Conservation (phyloP, 2,797 vertebrate genomes). For the Simalia tracyae region DNA sequence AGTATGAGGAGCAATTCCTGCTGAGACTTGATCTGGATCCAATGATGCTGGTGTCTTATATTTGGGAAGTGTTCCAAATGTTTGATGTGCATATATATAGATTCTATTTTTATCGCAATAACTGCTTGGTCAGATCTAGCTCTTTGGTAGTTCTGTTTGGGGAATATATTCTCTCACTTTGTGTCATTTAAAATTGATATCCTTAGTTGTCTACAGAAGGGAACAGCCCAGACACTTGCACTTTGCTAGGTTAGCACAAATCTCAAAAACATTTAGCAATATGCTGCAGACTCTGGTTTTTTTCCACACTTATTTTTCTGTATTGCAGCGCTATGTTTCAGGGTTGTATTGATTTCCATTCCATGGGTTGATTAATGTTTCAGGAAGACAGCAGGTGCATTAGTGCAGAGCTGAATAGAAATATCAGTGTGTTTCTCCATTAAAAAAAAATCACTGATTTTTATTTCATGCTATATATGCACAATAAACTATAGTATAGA, state of each 20-base stretch:
- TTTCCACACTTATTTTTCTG: conserved; percentile 61
- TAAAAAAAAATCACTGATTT: conserved; percentile 33
- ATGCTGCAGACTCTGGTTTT: not conserved
- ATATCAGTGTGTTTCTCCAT: conserved; percentile 53
- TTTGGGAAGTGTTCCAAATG: conserved; percentile 19
- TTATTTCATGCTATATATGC: conserved; percentile 34
- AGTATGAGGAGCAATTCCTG: conserved; percentile 14
- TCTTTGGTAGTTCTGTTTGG: conserved; percentile 54
- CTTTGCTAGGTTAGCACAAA: conserved; percentile 43
- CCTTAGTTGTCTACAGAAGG: conserved; percentile 40
- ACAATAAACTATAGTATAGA: conserved; percentile 14
- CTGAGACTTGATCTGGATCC: conserved; percentile 28
- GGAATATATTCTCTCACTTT: conserved; percentile 43
- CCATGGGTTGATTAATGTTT: conserved; percentile 70
- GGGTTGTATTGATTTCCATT: conserved; percentile 70
- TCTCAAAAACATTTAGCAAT: conserved; percentile 52
- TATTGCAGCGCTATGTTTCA: conserved; percentile 57
- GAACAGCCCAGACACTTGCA: conserved; percentile 27
- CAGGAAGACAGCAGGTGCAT: conserved; percentile 58
- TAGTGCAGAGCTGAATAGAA: conserved; percentile 61
- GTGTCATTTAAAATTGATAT: conserved; percentile 52
- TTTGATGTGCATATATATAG: not conserved
- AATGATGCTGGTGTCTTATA: conserved; percentile 29
- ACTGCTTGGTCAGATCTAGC: conserved; percentile 32
- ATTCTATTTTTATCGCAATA: conserved; percentile 29